Evolutionary conservation across 2,113 vertebrate species (phyloP), one percentile per base, ranked within the genome.

Genomic region (Mirounga angustirostris): DNA sequence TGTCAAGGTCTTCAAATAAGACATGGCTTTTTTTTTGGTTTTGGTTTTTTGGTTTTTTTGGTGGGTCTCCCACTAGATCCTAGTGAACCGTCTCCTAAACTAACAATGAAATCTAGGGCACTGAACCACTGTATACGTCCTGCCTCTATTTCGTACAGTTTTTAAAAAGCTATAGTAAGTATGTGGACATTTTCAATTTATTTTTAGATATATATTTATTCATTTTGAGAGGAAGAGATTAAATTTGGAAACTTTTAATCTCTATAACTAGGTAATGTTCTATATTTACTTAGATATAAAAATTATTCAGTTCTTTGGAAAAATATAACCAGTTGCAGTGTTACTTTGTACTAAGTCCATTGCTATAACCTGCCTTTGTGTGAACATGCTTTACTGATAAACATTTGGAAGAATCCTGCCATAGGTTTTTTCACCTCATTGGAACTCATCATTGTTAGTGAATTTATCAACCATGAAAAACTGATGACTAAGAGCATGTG

Each of bases 391-490:
- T 94, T 92, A 26, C 24, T n/a, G 86, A 54, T 30, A 96, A 56
- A 61, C 21, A 18, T 56, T 79, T 74, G 43, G 28, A 59, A 22
- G 91, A 86, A 73, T 63, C 33, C 18, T 65, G 58, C 40, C 84
- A 19, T 43, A 76, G 30, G 24, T 84, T 26, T 71, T 46, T 11
- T 11, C 43, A 33, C 2, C 9, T 58, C 52, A 59, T 95, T 13
- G 46, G 21, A 96, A 87, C n/a, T 69, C 50, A 7, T 54, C n/a
- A 40, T 69, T 85, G 54, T 73, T 76, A 14, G 9, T 63, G 59
- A 59, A 33, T 73, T 94, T 87, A 91, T 59, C 36, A 89, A 33
- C 97, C 83, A 19, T 82, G 59, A 97, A 97, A 84, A 91, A 22
- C 8, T 24, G 33, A 56, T 97, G 96, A 90, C 80, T 95, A 83